Conservation (phyloP, 2,888 invertebrate species). For the Laothoe populi region DNA sequence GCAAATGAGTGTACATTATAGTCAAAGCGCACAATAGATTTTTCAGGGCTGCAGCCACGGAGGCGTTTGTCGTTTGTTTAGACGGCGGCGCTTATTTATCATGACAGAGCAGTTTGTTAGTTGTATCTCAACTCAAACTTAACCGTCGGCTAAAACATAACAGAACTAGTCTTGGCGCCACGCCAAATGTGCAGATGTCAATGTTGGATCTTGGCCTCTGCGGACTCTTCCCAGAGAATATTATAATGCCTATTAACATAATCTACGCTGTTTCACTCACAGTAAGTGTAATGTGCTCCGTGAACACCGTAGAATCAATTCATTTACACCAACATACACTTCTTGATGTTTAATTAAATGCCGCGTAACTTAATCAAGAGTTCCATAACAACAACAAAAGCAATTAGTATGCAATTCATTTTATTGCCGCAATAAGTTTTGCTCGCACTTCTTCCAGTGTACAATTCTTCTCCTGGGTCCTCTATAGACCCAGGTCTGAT, state of each 20-base stretch:
- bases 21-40: neutral
- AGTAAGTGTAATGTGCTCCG: constrained; percentile 47
- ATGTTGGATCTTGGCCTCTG: constrained; percentile 53
- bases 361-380: constrained; percentile 10
- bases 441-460: neutral
- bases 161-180: constrained; percentile 47
- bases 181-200: constrained; percentile 61
- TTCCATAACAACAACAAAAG: constrained; percentile 11
- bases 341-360: constrained; percentile 19
- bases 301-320: constrained; percentile 34
- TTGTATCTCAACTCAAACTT: constrained; percentile 40
- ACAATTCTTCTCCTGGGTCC: neutral
- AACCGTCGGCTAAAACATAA: constrained; percentile 42
- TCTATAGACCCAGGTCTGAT: too few relatives aligned
- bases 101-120: constrained; percentile 4
- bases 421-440: neutral
- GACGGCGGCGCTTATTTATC: constrained; percentile 15
- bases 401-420: constrained; percentile 1
- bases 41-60: neutral
- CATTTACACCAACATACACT: constrained; percentile 8
- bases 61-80: neutral
- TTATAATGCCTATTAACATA: constrained; percentile 63
- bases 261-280: constrained; percentile 54
- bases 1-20: neutral
- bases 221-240: constrained; percentile 45